Evolutionary conservation across 2,113 vertebrate genomes (phyloP).

Genomic region (human (Homo sapiens)): GRCh38 chr13:78044501-78045000

Average conservation of each 20-base stretch:
- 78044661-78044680: neutral
- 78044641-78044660: neutral
- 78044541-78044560: neutral
- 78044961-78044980: neutral
- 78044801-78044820: neutral
- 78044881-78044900: neutral
- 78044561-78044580: neutral
- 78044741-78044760: neutral
- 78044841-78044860: neutral
- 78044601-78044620: neutral
- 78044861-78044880: neutral
- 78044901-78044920: rapidly evolving
- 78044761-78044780: neutral
- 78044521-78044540: neutral
- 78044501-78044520: too few species aligned
- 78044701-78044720: neutral
- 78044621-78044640: neutral
- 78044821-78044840: neutral
- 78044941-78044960: neutral
- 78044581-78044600: neutral
- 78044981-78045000: neutral
- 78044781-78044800: neutral
- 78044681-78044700: neutral
- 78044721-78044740: neutral
- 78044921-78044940: neutral